These are phyloP conservation scores for Torymus auratus DNA, from an alignment of 2,888 invertebrate genomes.

Conservation along the genomic window DNA sequence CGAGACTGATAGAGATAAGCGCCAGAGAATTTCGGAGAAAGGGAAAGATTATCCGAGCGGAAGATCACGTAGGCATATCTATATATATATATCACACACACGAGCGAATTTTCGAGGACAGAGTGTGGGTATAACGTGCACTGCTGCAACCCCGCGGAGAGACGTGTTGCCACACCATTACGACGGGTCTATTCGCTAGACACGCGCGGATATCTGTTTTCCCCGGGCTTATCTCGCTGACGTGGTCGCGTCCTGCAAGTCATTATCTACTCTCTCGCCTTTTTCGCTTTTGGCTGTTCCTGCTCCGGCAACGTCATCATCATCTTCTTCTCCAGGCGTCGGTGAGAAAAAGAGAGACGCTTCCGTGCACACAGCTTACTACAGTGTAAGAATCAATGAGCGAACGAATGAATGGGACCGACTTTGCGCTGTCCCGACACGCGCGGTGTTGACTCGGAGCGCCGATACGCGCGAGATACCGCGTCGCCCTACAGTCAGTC, in stretches of 20 bases:
- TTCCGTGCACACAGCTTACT: not conserved
- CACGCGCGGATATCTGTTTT: constrained; percentile 31
- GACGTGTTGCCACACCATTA: not conserved
- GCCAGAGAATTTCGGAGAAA: constrained; percentile 9
- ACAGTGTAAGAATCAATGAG: no score
- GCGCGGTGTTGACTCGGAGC: constrained; percentile 19
- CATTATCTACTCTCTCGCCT: constrained; percentile 18
- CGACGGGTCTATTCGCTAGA: constrained; percentile 3
- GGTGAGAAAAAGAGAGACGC: not conserved
- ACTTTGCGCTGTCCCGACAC: constrained; percentile 11
- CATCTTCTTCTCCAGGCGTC: not conserved
- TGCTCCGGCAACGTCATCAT: not conserved
- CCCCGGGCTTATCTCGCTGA: constrained; percentile 30
- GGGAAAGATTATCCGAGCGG: not conserved
- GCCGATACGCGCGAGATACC: constrained; percentile 32
- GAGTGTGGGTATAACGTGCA: no score
- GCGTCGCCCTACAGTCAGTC: not conserved
- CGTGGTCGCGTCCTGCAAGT: constrained; percentile 38
- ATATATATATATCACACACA: no score
- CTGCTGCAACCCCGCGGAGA: not conserved
- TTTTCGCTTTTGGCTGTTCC: not conserved
- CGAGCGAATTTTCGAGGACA: no score
- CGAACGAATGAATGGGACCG: constrained; percentile 11
- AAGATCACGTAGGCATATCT: not conserved
- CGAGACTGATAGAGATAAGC: constrained; percentile 41